Evolutionary conservation across 1,140 invertebrate genomes (phyloP), one percentile per base, ranked within the genome.

Genomic region (Psilanteris sp.): DNA sequence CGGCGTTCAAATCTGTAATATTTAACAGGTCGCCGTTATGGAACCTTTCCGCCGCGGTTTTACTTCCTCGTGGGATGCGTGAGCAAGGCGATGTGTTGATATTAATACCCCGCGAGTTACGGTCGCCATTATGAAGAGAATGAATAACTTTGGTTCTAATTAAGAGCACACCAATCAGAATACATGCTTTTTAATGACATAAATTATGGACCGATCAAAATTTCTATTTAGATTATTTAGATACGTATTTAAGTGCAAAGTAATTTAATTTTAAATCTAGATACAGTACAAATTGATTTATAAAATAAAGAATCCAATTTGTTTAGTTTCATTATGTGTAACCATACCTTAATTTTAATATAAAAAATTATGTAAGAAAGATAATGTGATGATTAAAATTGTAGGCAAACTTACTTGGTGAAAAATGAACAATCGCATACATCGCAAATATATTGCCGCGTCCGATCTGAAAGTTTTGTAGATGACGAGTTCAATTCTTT

Each of bases 391-490:
- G n/a, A n/a, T n/a, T n/a, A n/a, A n/a, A n/a, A n/a, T n/a, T n/a
- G n/a, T n/a, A n/a, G n/a, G n/a, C n/a, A n/a, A n/a, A n/a, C n/a
- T n/a, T n/a, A n/a, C n/a, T n/a, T n/a, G n/a, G n/a, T n/a, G n/a
- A n/a, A n/a, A n/a, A n/a, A n/a, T n/a, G n/a, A n/a, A n/a, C n/a
- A n/a, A 6, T 88, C 90, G 80, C 93, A 94, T 0, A 89, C 88
- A 1, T 88, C 88, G 78, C 93, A 94, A 14, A 90, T 41, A 15
- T 85, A 84, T 32, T 79, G 82, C 32, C 81, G 77, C 3, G n/a
- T 14, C 29, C 34, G 48, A 16, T 31, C 26, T 7, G 18, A 10
- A 0, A 8, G 0, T 46, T 44, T 13, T 34, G 26, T 2, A 13
- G 10, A 0, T n/a, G 1, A 24, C 4, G 27, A 2, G 7, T 39